Base-by-base conservation (phyloP, 1,140 invertebrate species). In the Musca domestica region DNA sequence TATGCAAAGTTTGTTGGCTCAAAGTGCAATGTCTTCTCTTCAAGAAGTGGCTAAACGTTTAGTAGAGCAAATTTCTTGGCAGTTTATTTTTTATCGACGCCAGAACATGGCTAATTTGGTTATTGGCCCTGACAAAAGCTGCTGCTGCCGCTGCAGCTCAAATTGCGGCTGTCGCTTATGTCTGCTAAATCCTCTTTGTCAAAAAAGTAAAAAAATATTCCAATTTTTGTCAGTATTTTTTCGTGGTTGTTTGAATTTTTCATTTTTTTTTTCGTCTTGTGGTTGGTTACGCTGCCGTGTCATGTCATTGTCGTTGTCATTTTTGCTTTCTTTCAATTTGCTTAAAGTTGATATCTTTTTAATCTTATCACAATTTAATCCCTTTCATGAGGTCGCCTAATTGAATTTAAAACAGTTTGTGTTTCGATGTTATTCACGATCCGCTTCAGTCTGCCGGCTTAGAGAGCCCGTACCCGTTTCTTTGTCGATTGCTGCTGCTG, bases 321-420 rank as follows among this genome's bases (percentile, higher is more conserved):
- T 61, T 58, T n/a, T 6, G 23, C n/a, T 58, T 58, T 30, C 27
- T 56, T 27, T 15, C 25, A 56, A n/a, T 58, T 58, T 58, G n/a
- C 34, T 61, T 41, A 41, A 41, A 15, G 27, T 61, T 58, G n/a
- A 41, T 61, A 61, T 61, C 56, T 27, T 61, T 61, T 61, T 61
- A 61, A 61, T 61, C 56, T 61, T 61, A 61, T 61, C 56, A 61
- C 30, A 61, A 61, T 61, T 61, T 61, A 61, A 61, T 61, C 56
- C 56, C 56, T 61, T 61, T 61, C 56, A 61, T 34, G 56, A 61
- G 56, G 56, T 61, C 34, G 30, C 56, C 56, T 61, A 61, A 61
- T 61, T 61, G 56, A 61, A 61, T 61, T 61, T 61, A 61, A 61
- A 61, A 61, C 56, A 61, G 27, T 61, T 61, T 61, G 27, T 15